These are phyloP conservation scores for Gallinago jamesoni DNA, from an alignment of 2,113 vertebrate genomes.

Conservation along the genomic window DNA sequence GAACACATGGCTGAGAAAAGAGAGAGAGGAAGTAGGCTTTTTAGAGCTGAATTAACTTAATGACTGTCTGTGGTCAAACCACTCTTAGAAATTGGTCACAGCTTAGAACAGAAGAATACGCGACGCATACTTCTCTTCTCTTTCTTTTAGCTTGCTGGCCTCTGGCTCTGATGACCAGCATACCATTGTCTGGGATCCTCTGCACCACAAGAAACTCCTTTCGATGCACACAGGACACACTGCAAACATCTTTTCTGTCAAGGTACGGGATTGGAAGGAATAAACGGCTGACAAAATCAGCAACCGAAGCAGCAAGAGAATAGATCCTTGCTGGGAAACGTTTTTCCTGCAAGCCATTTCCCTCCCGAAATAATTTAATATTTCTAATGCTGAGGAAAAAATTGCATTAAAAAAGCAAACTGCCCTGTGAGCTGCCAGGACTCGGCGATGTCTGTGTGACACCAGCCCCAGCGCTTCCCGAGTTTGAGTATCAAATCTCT, in stretches of 20 bases:
- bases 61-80: conserved; percentile 4
- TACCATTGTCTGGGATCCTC: conserved; percentile 96
- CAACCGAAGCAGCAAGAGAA: neutral
- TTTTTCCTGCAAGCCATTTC: neutral
- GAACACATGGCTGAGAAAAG: neutral
- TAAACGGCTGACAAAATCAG: neutral
- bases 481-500: neutral
- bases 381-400: neutral
- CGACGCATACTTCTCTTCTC: neutral
- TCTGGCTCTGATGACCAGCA: conserved; percentile 99
- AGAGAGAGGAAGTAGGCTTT: neutral
- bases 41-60: neutral
- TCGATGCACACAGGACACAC: conserved; percentile 99
- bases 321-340: neutral
- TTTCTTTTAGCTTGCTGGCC: conserved; percentile 85
- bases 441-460: neutral
- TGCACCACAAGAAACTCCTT: conserved; percentile 93
- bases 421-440: neutral
- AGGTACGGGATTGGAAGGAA: conserved; percentile 77
- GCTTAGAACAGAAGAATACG: neutral
- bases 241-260: conserved; percentile 98
- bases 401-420: neutral
- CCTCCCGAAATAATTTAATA: neutral
- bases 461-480: neutral
- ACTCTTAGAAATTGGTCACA: neutral